Conservation (phyloP, 2,797 vertebrate genomes). For the Tiaroga cobitis region DNA sequence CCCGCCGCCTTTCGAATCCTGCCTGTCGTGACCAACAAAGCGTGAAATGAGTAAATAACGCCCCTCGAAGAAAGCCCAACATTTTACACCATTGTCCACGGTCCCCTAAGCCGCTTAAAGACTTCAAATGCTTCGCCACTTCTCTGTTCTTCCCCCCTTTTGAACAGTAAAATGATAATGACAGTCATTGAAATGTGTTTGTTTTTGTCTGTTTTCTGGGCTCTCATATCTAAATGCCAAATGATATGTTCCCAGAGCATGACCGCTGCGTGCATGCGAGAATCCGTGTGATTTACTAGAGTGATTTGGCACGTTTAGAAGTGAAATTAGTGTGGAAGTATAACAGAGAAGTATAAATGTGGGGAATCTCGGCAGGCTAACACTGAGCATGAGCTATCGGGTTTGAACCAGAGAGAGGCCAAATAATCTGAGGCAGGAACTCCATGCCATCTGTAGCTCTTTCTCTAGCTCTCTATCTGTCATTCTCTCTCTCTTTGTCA, state of each 20-base stretch:
- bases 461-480: constrained; percentile 36
- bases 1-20: constrained; percentile 30
- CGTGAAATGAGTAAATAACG: constrained; percentile 60
- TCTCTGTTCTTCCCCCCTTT: constrained; percentile 54
- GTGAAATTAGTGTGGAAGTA: constrained; percentile 33
- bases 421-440: constrained; percentile 33
- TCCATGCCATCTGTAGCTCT: constrained; percentile 42
- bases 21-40: constrained; percentile 52
- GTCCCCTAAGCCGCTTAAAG: constrained; percentile 58
- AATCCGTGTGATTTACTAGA: constrained; percentile 36
- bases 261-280: constrained; percentile 31
- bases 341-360: constrained; percentile 24
- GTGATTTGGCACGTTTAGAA: constrained; percentile 41
- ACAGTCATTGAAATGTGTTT: constrained; percentile 56
- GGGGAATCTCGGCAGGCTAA: constrained; percentile 13
- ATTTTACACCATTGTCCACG: constrained; percentile 51
- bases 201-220: constrained; percentile 40
- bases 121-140: constrained; percentile 55
- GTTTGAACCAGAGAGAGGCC: constrained; percentile 19
- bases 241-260: constrained; percentile 36
- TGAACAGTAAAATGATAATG: constrained; percentile 56
- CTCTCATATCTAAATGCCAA: constrained; percentile 47
- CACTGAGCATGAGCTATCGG: background rate
- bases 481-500: background rate
- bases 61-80: constrained; percentile 51